Evolutionary conservation across 2,113 vertebrate genomes (phyloP).

Genomic region (Rallus limicola): DNA sequence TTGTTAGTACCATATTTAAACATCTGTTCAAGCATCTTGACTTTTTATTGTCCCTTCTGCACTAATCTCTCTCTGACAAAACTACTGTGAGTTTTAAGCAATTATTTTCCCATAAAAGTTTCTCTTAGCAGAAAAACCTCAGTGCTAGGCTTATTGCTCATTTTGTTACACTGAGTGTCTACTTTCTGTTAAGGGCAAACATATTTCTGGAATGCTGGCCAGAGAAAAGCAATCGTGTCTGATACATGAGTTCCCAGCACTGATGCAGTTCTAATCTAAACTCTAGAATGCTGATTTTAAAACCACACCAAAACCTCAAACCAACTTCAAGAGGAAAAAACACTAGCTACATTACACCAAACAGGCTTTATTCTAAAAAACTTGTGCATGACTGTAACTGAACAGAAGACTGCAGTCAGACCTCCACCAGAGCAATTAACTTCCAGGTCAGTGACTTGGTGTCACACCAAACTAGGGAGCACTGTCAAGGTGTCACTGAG

Average conservation of each 20-base stretch:
- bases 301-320: not conserved
- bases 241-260: not conserved
- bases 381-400: not conserved
- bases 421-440: not conserved
- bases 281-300: not conserved
- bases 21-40: not conserved
- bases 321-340: not conserved
- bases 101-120: not conserved
- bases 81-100: not conserved
- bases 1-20: not conserved
- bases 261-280: not conserved
- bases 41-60: not conserved
- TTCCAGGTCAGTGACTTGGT: conserved; percentile 12
- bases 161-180: not conserved
- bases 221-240: not conserved
- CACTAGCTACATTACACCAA: not conserved
- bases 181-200: not conserved
- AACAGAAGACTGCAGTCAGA: not conserved
- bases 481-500: not conserved
- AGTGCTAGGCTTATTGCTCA: not conserved
- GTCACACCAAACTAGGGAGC: not conserved
- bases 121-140: not conserved
- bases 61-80: not conserved
- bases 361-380: not conserved
- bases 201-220: not conserved